Evolutionary conservation across 2,797 vertebrate species (phyloP), one percentile per base, ranked within the genome.

Genomic region (Enteromius fasciolatus): DNA sequence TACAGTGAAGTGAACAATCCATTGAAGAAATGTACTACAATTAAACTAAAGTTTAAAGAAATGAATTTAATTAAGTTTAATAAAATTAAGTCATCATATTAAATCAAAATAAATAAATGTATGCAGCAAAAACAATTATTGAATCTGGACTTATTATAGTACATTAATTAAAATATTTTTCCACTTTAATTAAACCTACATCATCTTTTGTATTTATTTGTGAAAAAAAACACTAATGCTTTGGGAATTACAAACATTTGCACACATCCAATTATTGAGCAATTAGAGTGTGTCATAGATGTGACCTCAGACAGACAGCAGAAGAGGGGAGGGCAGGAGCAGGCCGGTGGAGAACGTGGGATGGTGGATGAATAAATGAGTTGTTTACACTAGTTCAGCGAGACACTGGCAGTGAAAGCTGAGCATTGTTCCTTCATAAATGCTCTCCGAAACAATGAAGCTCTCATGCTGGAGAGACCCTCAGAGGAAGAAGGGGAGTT

Each of bases 341-440:
- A 33, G 61, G 80, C 70, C 52, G 76, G 25, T 52, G 64, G 57
- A 80, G 77, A 76, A 50, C 14, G 28, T 69, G 78, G 78, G 64
- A 68, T 83, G 52, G n/a, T 39, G 81, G 66, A 52, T 10, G 63
- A 77, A 88, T 86, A 78, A 88, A 88, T 73, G 72, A 68, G 79
- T 39, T 81, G 86, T 87, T 86, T 80, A 82, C 76, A 23, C 68
- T 64, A 80, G 54, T 46, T 61, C 61, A 74, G 48, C 23, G 46
- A 84, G 82, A 85, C 81, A 70, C 52, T 69, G 68, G 33, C 64
- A 72, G 70, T 89, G 73, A 86, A 87, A 87, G 78, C 79, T 36
- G 6, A 39, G 59, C 80, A 84, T 90, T 90, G 89, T 90, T 82
- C 76, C 44, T 61, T 52, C 66, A 81, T 84, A 84, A 87, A 86